A percentile compares a stretch with the other conserved stretches of the same genome.
Evolutionary conservation across 1,140 invertebrate species (phyloP).

Genomic region (Druon quercuslanigerum): DNA sequence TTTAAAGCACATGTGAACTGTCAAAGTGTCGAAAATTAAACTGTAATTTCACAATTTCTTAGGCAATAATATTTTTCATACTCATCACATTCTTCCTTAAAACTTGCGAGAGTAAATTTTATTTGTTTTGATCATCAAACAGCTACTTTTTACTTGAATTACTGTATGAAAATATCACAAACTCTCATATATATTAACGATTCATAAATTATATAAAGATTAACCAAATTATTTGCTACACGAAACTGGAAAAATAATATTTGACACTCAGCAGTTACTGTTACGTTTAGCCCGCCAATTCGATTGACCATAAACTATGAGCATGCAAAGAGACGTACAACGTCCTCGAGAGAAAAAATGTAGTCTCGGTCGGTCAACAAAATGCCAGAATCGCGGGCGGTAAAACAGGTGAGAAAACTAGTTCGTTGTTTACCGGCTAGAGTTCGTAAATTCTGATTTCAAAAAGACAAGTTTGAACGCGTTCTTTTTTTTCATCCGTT

Average conservation of each 20-base stretch:
- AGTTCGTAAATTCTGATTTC: too few relatives aligned
- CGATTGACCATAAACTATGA: not conserved
- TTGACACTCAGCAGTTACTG: not conserved
- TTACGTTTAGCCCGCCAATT: conserved; percentile 11
- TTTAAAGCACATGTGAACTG: too few relatives aligned
- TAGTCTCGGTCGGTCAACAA: not conserved
- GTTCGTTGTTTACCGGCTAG: too few relatives aligned
- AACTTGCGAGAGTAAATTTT: too few relatives aligned
- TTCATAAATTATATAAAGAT: not conserved
- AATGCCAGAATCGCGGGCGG: not conserved
- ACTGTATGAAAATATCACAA: too few relatives aligned
- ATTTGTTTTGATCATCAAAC: too few relatives aligned
- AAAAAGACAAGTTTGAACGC: too few relatives aligned
- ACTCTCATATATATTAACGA: too few relatives aligned
- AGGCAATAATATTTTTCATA: not conserved
- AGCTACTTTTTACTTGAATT: too few relatives aligned
- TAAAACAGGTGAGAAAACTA: not conserved
- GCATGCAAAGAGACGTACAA: not conserved
- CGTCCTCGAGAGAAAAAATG: not conserved
- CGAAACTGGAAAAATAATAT: not conserved
- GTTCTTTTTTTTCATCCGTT: too few relatives aligned
- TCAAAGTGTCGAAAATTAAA: not conserved
- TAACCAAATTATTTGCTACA: not conserved
- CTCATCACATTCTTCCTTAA: not conserved
- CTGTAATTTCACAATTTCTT: not conserved